phyloP scores from a whole-genome alignment of 2,888 invertebrate species.

The Euzophera pinguis region DNA sequence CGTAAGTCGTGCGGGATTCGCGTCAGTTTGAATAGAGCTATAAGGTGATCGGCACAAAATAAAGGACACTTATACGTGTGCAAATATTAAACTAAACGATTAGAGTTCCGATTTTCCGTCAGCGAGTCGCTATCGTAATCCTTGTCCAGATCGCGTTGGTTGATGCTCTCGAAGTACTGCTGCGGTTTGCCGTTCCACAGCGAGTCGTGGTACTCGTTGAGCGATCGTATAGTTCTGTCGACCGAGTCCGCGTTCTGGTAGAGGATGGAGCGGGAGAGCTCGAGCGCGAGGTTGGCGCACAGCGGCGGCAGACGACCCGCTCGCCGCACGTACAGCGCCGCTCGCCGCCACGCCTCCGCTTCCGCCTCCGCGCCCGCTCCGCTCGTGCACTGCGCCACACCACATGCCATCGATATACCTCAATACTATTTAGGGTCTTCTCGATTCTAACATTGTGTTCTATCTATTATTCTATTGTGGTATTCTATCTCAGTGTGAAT shows the following conservation, averaged over 20 bases:
- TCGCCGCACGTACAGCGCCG: constrained; percentile 63
- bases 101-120: too few species aligned
- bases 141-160: constrained; percentile 26
- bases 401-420: background rate
- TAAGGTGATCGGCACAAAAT: too few species aligned
- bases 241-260: constrained; percentile 62
- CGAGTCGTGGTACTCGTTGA: constrained; percentile 60
- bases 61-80: too few species aligned
- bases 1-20: too few species aligned
- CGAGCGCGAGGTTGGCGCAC: constrained; percentile 50
- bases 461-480: too few species aligned
- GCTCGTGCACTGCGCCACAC: background rate
- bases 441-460: too few species aligned
- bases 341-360: constrained; percentile 21
- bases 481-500: too few species aligned
- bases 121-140: constrained; percentile 62
- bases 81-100: too few species aligned
- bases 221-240: constrained; percentile 36
- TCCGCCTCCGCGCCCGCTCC: constrained; percentile 21
- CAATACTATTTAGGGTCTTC: too few species aligned
- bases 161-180: constrained; percentile 84
- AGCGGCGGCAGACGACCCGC: constrained; percentile 55
- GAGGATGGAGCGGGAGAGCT: constrained; percentile 49
- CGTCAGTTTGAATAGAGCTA: too few species aligned
- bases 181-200: constrained; percentile 77